Evolutionary conservation across 2,888 invertebrate genomes (phyloP), one percentile per base, ranked within the genome.

Genomic region (Teinopalpus imperialis): DNA sequence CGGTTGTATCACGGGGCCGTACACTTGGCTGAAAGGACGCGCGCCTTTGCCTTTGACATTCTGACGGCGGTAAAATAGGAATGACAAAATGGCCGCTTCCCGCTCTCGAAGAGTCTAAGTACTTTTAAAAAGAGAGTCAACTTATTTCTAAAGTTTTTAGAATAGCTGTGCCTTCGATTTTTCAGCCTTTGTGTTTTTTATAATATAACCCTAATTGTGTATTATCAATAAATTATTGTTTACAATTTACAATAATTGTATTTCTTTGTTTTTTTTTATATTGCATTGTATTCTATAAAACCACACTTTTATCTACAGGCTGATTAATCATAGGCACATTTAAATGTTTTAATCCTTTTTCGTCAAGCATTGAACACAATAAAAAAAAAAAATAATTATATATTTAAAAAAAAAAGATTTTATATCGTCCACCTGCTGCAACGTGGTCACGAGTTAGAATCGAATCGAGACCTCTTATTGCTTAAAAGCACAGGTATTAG

Each of bases 81-180:
- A 40, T 45, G 32, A 52, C 52, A 53, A 49, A 55, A 56, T 48
- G 50, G 52, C 48, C 62, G 58, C 57, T 54, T 55, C 53, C 49
- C 52, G 50, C 42, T 50, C 52, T 40, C 49, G 48, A 50, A 53
- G 55, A 59, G 53, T 52, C 56, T 64, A 67, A 63, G 66, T 69
- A 66, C 63, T 58, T 61, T 30, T 49, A 54, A 57, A 57, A 60
- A 57, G 62, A 67, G 63, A 66, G 61, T 60, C 51, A 54, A 52
- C 52, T 56, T 59, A n/a, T 59, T 48, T 46, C 51, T 53, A 37
- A 56, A 52, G 45, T 47, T 57, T 54, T 44, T 66, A 66, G 26
- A 67, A 83, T 76, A 59, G 89, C 52, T 60, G 57, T 16, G 29
- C 37, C 12, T 8, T 36, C 46, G 35, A 34, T 53, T 54, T 43